phyloP scores from a whole-genome alignment of 2,888 invertebrate species.

The Ochlodes sylvanus region DNA sequence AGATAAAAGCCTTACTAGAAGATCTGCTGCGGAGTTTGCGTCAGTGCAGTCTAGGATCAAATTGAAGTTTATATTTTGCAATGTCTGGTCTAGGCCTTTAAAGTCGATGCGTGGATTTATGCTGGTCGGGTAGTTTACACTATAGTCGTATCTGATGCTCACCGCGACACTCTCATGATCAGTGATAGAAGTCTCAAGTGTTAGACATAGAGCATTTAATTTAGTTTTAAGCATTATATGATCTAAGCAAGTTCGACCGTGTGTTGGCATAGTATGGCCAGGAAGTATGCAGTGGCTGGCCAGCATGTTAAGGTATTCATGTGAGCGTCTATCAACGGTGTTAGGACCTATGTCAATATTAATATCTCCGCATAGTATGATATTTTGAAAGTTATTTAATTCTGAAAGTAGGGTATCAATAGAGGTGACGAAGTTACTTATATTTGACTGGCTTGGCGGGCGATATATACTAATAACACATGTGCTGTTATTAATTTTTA shows the following conservation, averaged over 20 bases:
- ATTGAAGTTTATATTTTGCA: background rate
- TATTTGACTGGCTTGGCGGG: constrained; percentile 34
- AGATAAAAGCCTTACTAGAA: background rate
- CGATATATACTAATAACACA: constrained; percentile 41
- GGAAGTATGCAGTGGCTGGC: constrained; percentile 44
- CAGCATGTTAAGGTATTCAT: constrained; percentile 42
- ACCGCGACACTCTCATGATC: constrained; percentile 32
- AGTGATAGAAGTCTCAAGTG: constrained; percentile 29
- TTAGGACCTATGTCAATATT: constrained; percentile 38
- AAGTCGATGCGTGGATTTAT: background rate
- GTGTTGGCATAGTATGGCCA: constrained; percentile 38
- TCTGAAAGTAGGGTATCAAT: constrained; percentile 17
- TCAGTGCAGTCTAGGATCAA: no score
- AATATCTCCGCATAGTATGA: constrained; percentile 44
- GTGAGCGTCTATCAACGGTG: constrained; percentile 13
- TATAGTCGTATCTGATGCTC: background rate
- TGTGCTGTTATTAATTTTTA: constrained; percentile 27
- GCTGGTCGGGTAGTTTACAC: no score
- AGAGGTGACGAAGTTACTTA: constrained; percentile 27
- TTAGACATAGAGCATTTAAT: constrained; percentile 9
- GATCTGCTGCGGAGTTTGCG: background rate
- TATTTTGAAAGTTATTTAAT: constrained; percentile 33
- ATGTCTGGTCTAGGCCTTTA: background rate
- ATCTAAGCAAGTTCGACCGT: constrained; percentile 40
- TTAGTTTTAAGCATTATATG: constrained; percentile 43